These are phyloP conservation scores for Lasius platythorax DNA, from an alignment of 2,888 invertebrate genomes.

Conservation along the genomic window DNA sequence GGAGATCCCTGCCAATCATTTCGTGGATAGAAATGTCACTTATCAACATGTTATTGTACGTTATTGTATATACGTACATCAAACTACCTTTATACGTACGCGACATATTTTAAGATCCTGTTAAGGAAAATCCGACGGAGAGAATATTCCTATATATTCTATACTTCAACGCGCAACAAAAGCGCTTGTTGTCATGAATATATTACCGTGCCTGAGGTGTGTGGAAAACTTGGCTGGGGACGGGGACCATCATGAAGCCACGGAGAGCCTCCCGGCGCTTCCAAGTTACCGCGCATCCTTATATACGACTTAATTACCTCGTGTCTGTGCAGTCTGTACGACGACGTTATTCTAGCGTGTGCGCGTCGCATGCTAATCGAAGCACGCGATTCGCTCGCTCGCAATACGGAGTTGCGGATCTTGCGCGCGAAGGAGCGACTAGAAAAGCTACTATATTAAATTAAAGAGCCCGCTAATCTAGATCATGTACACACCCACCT, in stretches of 20 bases:
- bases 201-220: constrained; percentile 40
- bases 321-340: constrained; percentile 44
- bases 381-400: constrained; percentile 57
- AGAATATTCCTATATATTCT: constrained; percentile 42
- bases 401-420: constrained; percentile 60
- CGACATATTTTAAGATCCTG: constrained; percentile 37
- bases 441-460: constrained; percentile 69
- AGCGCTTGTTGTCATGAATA: constrained; percentile 53
- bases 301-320: constrained; percentile 64
- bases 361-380: constrained; percentile 60
- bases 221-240: constrained; percentile 49
- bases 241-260: constrained; percentile 3
- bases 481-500: constrained; percentile 35
- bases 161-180: constrained; percentile 49
- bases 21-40: constrained; percentile 15
- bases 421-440: constrained; percentile 56
- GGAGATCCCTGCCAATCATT: not conserved
- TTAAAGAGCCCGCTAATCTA: constrained; percentile 65
- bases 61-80: not conserved
- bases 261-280: constrained; percentile 46
- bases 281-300: constrained; percentile 51
- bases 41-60: constrained; percentile 11
- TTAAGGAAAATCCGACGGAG: constrained; percentile 52
- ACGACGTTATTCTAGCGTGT: constrained; percentile 45
- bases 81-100: not conserved